Evolutionary conservation across 2,797 vertebrate genomes (phyloP), one percentile per base, ranked within the genome.

Genomic region (Acanthurus lineatus): DNA sequence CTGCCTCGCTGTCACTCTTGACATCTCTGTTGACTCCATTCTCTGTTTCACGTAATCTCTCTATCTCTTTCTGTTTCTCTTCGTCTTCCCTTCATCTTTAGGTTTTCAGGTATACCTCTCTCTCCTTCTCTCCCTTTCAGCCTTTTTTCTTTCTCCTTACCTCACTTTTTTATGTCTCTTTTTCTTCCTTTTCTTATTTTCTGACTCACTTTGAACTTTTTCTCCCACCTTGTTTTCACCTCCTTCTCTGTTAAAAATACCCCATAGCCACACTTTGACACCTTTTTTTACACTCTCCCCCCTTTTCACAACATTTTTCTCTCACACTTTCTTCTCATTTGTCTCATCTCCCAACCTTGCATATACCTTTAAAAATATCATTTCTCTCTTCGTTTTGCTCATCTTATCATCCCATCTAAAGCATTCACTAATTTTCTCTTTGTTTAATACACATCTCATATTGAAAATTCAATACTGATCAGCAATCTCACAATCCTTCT

Each of bases 1-100:
- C 86, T 79, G 82, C 82, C 88, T 91, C 82, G 68, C 80, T 44
- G 52, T 78, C 77, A 76, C 73, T 85, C 85, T 76, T 69, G 76
- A 77, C 86, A 25, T 89, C 76, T 86, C 73, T 89, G 85, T 90
- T 91, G 83, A 74, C 81, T 48, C 81, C 48, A 82, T 44, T 72
- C 68, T 80, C 52, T n/a, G 68, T 77, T 75, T 79, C 81, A 72
- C 64, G 63, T 66, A 45, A 68, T 84, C 72, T 84, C 75, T 75
- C 60, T 69, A 35, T 35, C 32, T 35, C 32, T 35, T 35, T 7
- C 32, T 56, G 17, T 49, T 25, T 66, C 38, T 70, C 11, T 2
- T 72, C 52, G 52, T 75, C 59, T 42, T 69, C 79, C 49, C 70
- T 83, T 83, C 52, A 69, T 68, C 64, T 79, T 38, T 44, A n/a